Evolutionary conservation across 2,888 invertebrate genomes (phyloP), one percentile per base, ranked within the genome.

Genomic region (Cepaea hortensis): DNA sequence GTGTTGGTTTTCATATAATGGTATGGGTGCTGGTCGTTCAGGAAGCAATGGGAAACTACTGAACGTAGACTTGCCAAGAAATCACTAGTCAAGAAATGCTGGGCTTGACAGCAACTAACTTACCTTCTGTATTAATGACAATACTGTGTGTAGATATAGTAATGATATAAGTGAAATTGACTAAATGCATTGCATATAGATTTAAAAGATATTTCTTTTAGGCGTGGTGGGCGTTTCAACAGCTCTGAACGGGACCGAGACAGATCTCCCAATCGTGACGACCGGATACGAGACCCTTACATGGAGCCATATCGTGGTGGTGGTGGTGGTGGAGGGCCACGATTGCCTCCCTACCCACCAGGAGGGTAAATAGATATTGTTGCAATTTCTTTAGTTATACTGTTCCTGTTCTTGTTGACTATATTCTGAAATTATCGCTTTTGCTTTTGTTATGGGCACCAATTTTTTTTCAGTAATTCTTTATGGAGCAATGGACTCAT

Each of bases 221-320:
- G 79, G 23, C 79, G 79, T 62, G 18, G 35, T 35, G 35, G 79
- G 0, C 79, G 79, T 62, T 62, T 62, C 62, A 62, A 18, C 79
- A 79, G 62, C 62, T 79, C 62, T 35, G 79, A 79, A 18, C 62
- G 35, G 18, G 79, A 79, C 1, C 48, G 82, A 70, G 83, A 84
- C 65, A 80, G 81, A 50, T 85, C 85, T n/a, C 85, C 85, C 13
- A 3, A 72, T 5, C 80, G 81, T 46, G 85, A 85, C 7, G 84
- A 68, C 65, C 62, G 77, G 13, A 11, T 46, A 11, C 46, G 84
- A 65, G 85, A 85, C 35, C 73, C 79, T 3, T 73, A 80, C 75
- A 11, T 20, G 23, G 82, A 61, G 61, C 62, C 61, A 20, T 72
- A 65, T n/a, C 62, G 46, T 76, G 84, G 50, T 61, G 62, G 50